Percentiles rank a stretch among this genome's conserved stretches.
phyloP scores from a whole-genome alignment of 2,797 vertebrate genomes.

The Podarcis siculus region DNA sequence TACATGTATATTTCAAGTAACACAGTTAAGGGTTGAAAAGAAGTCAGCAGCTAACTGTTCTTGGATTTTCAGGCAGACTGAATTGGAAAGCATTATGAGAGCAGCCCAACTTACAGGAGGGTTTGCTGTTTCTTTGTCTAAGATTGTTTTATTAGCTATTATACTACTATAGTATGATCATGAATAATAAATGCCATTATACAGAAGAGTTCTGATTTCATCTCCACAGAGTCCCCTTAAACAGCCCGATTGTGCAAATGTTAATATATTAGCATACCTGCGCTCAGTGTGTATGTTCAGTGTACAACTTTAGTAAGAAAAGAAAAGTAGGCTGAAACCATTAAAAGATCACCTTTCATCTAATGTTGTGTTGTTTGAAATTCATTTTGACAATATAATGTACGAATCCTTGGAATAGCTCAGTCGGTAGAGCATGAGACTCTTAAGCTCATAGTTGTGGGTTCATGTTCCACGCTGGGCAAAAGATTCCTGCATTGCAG shows the following conservation, averaged over 20 bases:
- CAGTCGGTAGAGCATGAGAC: too few species aligned
- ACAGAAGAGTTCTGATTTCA: conserved; percentile 68
- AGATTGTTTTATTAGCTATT: conserved; percentile 66
- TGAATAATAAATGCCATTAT: conserved; percentile 69
- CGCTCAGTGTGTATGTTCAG: conserved; percentile 25
- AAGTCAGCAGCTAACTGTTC: not conserved
- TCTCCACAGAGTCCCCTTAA: conserved; percentile 65
- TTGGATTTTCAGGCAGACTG: not conserved
- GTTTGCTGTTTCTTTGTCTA: conserved; percentile 36
- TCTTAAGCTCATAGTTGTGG: too few species aligned
- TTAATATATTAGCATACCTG: conserved; percentile 41
- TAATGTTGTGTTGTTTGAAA: not conserved
- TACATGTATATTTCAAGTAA: not conserved
- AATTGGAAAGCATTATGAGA: conserved; percentile 39
- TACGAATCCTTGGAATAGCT: too few species aligned
- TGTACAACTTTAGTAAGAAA: not conserved
- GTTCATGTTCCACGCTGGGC: too few species aligned
- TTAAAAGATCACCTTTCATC: not conserved
- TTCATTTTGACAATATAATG: not conserved
- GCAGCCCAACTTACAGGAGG: conserved; percentile 28
- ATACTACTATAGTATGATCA: conserved; percentile 55
- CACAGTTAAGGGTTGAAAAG: not conserved
- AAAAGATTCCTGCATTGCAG: too few species aligned
- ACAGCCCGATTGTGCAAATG: conserved; percentile 48
- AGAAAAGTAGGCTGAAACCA: not conserved